Conservation (phyloP, 35 echinoderm and acorn worm genomes). For the Heliocidaris tuberculata region DNA sequence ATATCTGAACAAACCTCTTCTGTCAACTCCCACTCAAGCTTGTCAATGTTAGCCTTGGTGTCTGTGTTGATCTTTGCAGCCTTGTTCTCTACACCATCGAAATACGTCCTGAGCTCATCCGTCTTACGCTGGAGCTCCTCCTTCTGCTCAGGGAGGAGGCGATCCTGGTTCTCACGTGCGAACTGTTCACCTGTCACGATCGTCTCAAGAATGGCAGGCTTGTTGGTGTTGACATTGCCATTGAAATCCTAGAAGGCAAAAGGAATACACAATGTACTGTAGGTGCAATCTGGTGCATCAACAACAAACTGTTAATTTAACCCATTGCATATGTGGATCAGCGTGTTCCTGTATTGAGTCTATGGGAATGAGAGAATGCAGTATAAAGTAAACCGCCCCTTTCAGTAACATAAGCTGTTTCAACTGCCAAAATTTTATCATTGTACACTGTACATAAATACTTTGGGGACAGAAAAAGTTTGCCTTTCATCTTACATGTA, state of each 20-base stretch:
- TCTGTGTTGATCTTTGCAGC: conserved; percentile 77
- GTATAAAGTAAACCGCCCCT: too few species aligned
- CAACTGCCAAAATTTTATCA: too few species aligned
- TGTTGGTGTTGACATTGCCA: conserved; percentile 82
- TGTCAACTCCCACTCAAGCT: conserved; percentile 73
- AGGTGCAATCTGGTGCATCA: not conserved
- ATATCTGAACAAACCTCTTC: conserved; percentile 75
- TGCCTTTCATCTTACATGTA: too few species aligned
- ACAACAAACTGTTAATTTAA: not conserved
- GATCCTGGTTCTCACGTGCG: conserved; percentile 77
- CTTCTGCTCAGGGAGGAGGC: conserved; percentile 72
- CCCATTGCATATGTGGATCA: not conserved
- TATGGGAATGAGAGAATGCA: too few species aligned
- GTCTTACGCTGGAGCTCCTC: conserved; percentile 94
- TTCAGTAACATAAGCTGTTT: too few species aligned
- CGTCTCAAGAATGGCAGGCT: conserved; percentile 81
- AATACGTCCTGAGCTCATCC: conserved; percentile 80
- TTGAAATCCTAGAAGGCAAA: conserved; percentile 65
- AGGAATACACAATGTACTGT: not conserved
- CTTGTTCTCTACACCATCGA: conserved; percentile 71
- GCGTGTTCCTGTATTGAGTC: not conserved
- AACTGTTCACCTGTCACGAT: conserved; percentile 92
- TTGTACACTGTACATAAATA: too few species aligned
- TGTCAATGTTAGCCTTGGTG: conserved; percentile 72
- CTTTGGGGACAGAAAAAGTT: too few species aligned